Evolutionary conservation across 1,140 invertebrate species (phyloP).

Genomic region (Nasonia giraulti): DNA sequence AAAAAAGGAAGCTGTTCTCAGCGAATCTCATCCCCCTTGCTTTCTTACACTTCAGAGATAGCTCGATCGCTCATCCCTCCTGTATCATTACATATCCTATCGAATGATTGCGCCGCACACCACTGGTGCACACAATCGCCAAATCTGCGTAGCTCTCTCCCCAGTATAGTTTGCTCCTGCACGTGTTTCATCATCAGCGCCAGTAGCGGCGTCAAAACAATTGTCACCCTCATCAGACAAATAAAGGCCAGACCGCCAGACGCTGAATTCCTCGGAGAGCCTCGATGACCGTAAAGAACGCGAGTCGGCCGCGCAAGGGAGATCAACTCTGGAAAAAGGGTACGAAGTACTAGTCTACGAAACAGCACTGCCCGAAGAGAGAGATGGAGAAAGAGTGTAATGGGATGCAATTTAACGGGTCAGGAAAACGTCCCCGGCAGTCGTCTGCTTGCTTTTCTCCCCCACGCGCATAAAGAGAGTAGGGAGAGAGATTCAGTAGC

Average conservation of each 20-base stretch:
- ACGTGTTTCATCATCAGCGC: neutral
- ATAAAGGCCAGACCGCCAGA: neutral
- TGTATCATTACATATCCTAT: neutral
- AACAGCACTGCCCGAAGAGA: neutral
- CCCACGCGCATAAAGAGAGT: neutral
- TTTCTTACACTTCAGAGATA: neutral
- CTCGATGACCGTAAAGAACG: slow-evolving; percentile 5
- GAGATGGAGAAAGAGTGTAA: slow-evolving; percentile 48
- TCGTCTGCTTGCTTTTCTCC: neutral
- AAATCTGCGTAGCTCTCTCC: neutral
- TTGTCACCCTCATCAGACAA: neutral
- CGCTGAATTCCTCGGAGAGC: neutral
- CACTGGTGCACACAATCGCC: neutral
- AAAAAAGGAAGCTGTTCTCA: no score
- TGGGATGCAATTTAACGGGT: slow-evolving; percentile 57
- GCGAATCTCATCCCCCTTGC: neutral
- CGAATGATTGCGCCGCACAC: neutral
- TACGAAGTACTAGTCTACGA: neutral
- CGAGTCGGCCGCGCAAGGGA: neutral
- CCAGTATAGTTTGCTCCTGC: neutral
- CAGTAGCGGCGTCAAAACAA: neutral
- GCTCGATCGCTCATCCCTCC: neutral
- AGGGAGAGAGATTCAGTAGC: neutral
- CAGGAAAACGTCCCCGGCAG: slow-evolving; percentile 51
- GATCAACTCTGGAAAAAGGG: slow-evolving; percentile 4